A percentile compares a stretch with the other conserved stretches of the same genome.
phyloP scores from a whole-genome alignment of 2,888 invertebrate species.

The Loripinus fragilis region DNA sequence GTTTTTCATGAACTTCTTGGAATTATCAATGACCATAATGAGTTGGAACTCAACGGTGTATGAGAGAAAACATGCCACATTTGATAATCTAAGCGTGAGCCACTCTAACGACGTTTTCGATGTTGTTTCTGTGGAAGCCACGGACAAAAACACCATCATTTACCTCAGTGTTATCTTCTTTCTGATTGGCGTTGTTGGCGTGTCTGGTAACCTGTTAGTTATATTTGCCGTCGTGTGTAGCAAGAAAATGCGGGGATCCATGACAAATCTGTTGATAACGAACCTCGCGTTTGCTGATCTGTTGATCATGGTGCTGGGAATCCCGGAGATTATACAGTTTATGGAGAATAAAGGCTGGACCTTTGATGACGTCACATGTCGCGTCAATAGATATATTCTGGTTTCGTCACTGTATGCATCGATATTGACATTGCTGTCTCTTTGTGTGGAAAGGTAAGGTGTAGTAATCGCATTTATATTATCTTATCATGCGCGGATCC shows the following conservation, averaged over 20 bases:
- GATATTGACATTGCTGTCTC: slow-evolving; percentile 64
- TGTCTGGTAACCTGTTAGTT: slow-evolving; percentile 81
- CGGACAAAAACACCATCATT: slow-evolving; percentile 41
- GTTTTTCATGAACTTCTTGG: too few species aligned
- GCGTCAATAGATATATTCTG: slow-evolving; percentile 59
- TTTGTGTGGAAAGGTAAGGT: slow-evolving; percentile 68
- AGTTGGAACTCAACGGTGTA: not conserved
- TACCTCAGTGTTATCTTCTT: slow-evolving; percentile 61
- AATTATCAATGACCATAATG: too few species aligned
- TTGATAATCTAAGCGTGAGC: not conserved
- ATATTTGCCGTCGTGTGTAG: slow-evolving; percentile 81
- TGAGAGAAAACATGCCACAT: not conserved
- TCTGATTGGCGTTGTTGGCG: slow-evolving; percentile 79
- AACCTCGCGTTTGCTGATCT: slow-evolving; percentile 83
- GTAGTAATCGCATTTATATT: too few species aligned
- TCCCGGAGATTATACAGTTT: slow-evolving; percentile 82
- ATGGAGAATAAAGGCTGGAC: slow-evolving; percentile 76
- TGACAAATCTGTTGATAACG: slow-evolving; percentile 82
- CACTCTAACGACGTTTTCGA: not conserved
- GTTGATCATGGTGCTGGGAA: slow-evolving; percentile 81
- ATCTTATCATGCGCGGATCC: not conserved
- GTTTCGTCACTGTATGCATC: slow-evolving; percentile 65
- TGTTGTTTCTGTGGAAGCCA: slow-evolving; percentile 28
- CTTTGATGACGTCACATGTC: slow-evolving; percentile 52
- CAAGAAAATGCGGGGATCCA: slow-evolving; percentile 81